Evolutionary conservation across 2,113 vertebrate species (phyloP).

Genomic region (Marmota flaviventris): DNA sequence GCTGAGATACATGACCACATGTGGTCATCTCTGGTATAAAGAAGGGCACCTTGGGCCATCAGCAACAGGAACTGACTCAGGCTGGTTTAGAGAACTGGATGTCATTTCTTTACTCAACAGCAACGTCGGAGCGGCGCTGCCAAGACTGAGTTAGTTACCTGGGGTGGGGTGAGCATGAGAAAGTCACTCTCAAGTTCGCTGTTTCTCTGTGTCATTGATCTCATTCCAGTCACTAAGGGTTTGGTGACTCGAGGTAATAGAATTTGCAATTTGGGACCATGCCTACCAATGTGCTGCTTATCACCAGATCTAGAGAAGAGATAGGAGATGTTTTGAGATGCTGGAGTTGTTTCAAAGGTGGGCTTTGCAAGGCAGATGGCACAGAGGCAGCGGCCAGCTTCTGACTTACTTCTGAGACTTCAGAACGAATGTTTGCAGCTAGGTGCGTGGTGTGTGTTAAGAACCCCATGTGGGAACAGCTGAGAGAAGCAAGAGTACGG

Average conservation of each 20-base stretch:
- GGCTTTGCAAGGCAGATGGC: background rate
- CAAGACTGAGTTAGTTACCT: background rate
- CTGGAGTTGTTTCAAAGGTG: background rate
- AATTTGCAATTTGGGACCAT: background rate
- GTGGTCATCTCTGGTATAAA: background rate
- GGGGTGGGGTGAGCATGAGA: too few relatives aligned
- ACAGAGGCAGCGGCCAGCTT: background rate
- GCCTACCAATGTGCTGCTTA: background rate
- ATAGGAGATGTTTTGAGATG: too few relatives aligned
- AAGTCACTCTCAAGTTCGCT: background rate
- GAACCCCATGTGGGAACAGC: background rate
- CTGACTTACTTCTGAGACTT: background rate
- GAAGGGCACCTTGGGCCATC: background rate
- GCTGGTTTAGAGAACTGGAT: background rate
- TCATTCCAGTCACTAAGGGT: background rate
- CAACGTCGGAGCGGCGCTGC: background rate
- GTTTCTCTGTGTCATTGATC: background rate
- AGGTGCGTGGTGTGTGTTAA: background rate
- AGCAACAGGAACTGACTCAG: background rate
- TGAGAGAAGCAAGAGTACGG: background rate
- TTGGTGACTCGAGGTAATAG: background rate
- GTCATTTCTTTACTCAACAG: background rate
- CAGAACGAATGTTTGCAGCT: background rate
- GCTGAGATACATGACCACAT: background rate
- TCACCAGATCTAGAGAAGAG: background rate